These are phyloP conservation scores for Alces alces DNA, from an alignment of 2,113 vertebrate species.

Conservation along the genomic window DNA sequence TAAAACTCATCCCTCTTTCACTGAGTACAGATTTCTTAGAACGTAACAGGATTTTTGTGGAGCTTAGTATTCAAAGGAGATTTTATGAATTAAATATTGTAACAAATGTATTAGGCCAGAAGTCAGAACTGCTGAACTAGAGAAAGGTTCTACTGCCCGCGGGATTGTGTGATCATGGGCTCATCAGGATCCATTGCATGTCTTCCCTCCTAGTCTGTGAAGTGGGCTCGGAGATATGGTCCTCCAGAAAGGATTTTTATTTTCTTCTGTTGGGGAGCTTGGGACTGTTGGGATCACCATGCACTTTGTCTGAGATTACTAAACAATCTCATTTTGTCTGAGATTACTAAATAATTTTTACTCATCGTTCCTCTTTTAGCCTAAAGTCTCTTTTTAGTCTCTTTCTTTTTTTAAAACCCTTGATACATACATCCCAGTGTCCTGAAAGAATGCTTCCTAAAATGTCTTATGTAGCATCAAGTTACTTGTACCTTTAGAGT, in stretches of 20 bases:
- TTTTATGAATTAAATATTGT: neutral
- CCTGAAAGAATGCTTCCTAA: neutral
- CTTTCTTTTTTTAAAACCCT: neutral
- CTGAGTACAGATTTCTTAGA: neutral
- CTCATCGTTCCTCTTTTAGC: neutral
- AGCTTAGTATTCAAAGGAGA: neutral
- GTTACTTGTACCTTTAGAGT: neutral
- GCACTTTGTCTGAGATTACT: neutral
- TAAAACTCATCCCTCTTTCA: neutral
- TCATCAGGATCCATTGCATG: neutral
- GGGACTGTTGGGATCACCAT: neutral
- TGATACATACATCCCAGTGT: neutral
- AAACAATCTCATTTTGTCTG: neutral
- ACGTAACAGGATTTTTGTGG: neutral
- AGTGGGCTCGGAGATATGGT: neutral
- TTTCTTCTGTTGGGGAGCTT: neutral
- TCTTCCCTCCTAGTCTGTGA: neutral
- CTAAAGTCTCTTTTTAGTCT: neutral
- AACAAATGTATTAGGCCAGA: neutral
- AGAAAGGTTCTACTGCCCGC: neutral
- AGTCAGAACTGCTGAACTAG: neutral
- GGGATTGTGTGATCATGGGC: neutral
- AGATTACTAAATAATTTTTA: neutral
- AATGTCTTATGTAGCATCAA: neutral
- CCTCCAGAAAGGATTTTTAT: neutral